Evolutionary conservation across 2,797 vertebrate species (phyloP), one percentile per base, ranked within the genome.

Genomic region (Fistularia commersonii): DNA sequence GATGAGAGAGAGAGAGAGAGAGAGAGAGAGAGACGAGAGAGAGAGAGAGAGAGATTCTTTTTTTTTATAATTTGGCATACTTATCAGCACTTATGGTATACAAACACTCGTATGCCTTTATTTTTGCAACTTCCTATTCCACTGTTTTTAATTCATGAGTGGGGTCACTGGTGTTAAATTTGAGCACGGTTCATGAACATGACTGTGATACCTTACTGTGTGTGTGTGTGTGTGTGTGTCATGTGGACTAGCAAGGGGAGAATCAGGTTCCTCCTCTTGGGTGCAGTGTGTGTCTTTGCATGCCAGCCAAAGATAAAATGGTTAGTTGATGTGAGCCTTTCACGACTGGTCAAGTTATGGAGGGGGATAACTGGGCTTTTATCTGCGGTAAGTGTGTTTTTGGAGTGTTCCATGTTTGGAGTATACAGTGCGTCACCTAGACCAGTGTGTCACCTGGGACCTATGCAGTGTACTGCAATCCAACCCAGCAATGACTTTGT

Each of bases 341-440:
- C 48, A 41, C 33, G 45, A 32, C 13, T 48, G 53, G 36, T 46
- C 50, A 52, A 39, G 63, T 56, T 42, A 87, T 85, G 85, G 83
- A 87, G 46, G 80, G 76, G 12, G 79, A 84, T 66, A 79, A 66
- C 79, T 85, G 80, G 82, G 76, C 79, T 68, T 86, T 87, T 32
- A 80, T 85, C 36, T 68, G 41, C 64, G 82, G 84, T 85, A 80
- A 84, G 83, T 57, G 54, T 35, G 8, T 42, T 11, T 32, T 8
- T 14, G 33, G 12, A 40, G 35, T 3, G 1, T 55, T 14, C 37
- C 6, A 40, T 7, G 5, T 42, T 6, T 5, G n/a, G 13, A 11
- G 8, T 6, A 12, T 7, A 6, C 11, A 42, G n/a, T 42, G 10
- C 6, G 14, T 6, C 3, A 4, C 6, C 9, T 13, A 38, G n/a